Evolutionary conservation across 2,113 vertebrate genomes (phyloP).

Genomic region (Tretioscincus oriximinensis): DNA sequence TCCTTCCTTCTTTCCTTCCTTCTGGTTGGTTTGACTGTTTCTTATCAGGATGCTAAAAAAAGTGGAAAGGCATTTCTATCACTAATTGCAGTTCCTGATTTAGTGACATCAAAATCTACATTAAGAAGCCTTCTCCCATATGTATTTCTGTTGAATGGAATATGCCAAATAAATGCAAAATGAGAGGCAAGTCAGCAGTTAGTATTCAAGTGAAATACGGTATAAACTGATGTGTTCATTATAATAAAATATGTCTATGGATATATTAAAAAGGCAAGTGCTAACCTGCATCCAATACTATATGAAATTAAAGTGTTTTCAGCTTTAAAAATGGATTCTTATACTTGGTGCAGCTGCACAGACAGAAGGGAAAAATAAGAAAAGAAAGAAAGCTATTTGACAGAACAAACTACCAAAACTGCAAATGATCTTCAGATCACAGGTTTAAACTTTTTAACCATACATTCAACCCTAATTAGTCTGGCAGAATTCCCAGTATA

Average conservation of each 20-base stretch:
- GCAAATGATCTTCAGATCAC: conserved; percentile 29
- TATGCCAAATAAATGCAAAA: neutral
- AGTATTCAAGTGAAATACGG: neutral
- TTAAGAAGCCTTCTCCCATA: neutral
- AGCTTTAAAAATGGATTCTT: neutral
- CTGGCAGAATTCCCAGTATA: conserved; percentile 30
- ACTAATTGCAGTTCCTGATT: neutral
- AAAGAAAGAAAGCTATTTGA: neutral
- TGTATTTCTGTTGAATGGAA: neutral
- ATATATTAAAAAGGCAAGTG: neutral
- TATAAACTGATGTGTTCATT: neutral
- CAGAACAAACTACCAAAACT: conserved; percentile 16
- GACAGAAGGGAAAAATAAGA: neutral
- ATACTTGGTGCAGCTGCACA: neutral
- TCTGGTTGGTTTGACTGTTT: neutral
- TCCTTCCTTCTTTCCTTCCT: neutral
- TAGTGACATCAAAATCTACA: neutral
- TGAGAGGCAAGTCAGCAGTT: too few species aligned
- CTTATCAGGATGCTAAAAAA: neutral
- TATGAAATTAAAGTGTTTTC: neutral
- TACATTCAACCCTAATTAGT: conserved; percentile 36
- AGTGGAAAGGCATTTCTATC: neutral
- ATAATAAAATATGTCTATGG: neutral
- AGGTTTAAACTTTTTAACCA: conserved; percentile 25
- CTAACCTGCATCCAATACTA: neutral